phyloP scores from a whole-genome alignment of 23 tunicate species.

The Diplosoma virens region DNA sequence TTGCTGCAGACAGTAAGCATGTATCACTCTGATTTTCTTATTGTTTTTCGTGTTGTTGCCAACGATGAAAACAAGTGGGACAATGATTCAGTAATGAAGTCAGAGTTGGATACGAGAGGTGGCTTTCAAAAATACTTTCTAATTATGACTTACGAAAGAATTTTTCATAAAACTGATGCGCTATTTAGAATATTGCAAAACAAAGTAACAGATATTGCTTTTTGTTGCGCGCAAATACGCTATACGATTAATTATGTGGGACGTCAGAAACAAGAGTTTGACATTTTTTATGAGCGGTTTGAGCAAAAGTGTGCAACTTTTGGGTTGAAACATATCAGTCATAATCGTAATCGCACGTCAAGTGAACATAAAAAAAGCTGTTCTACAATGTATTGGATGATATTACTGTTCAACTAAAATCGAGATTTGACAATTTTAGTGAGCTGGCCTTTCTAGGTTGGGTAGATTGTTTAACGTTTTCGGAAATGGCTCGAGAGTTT shows the following conservation, averaged over 20 bases:
- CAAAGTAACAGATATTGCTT: neutral
- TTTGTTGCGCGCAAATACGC: neutral
- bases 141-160: neutral
- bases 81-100: too few species aligned
- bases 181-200: neutral
- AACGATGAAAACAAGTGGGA: neutral
- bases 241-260: neutral
- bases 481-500: too few species aligned
- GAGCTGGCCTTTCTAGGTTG: neutral
- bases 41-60: neutral
- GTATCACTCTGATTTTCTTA: slow-evolving; percentile 17
- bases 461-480: neutral
- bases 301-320: too few species aligned
- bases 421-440: slow-evolving; percentile 2
- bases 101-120: neutral
- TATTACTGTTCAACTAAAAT: too few species aligned
- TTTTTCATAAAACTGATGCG: neutral
- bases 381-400: neutral
- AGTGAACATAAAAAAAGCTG: neutral
- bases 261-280: neutral
- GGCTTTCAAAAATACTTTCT: neutral
- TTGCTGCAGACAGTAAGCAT: slow-evolving; percentile 12
- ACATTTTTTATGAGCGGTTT: neutral
- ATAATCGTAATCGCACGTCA: neutral
- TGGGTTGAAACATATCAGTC: neutral